These are phyloP conservation scores for Nephrocerus scutellatus DNA, from an alignment of 2,888 invertebrate genomes.

Conservation along the genomic window DNA sequence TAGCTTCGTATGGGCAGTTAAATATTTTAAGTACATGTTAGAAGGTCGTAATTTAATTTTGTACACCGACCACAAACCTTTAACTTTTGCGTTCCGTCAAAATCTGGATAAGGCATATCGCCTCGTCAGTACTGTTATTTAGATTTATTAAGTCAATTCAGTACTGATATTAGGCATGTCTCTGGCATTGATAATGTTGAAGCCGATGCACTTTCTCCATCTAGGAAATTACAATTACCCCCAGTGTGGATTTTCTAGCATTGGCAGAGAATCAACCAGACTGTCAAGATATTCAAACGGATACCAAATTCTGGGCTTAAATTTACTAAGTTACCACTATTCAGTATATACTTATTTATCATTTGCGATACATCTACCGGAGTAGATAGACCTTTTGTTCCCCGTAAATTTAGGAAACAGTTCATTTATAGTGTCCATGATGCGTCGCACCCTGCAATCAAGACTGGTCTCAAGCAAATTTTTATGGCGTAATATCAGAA, in stretches of 20 bases:
- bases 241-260: neutral
- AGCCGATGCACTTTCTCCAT: slow-evolving; percentile 23
- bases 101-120: slow-evolving; percentile 29
- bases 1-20: slow-evolving; percentile 38
- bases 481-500: too few species aligned
- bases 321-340: too few species aligned
- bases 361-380: too few species aligned
- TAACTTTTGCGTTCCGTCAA: slow-evolving; percentile 28
- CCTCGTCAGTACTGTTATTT: slow-evolving; percentile 36
- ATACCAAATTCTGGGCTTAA: too few species aligned
- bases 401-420: too few species aligned
- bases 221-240: slow-evolving; percentile 4
- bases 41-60: slow-evolving; percentile 16
- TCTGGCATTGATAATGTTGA: slow-evolving; percentile 15
- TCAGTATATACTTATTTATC: too few species aligned
- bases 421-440: too few species aligned
- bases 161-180: slow-evolving; percentile 10
- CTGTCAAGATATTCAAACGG: too few species aligned
- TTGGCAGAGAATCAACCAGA: neutral
- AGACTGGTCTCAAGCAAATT: too few species aligned
- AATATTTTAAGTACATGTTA: slow-evolving; percentile 21
- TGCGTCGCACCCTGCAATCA: too few species aligned
- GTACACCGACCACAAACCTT: slow-evolving; percentile 18
- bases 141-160: slow-evolving; percentile 24
- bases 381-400: too few species aligned